Conservation (phyloP, 2,113 vertebrate species). For the Lycocorax pyrrhopterus region DNA sequence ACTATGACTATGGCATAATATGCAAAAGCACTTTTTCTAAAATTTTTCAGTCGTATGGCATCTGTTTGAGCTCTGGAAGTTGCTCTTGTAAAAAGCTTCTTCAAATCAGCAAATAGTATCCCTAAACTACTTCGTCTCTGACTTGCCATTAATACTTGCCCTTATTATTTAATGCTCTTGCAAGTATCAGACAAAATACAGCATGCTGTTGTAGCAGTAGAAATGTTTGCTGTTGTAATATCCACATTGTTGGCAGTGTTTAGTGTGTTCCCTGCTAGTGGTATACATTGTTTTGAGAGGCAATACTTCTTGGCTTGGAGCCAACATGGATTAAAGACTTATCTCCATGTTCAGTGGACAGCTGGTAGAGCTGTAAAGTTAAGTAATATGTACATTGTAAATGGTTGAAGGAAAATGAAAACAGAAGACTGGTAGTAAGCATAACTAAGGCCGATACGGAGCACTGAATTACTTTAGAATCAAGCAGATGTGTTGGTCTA, state of each 20-base stretch:
- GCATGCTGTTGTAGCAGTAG: not conserved
- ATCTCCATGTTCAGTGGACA: not conserved
- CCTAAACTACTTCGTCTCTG: not conserved
- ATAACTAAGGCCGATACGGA: not conserved
- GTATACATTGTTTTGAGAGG: not conserved
- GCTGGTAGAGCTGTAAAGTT: not conserved
- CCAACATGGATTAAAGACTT: not conserved
- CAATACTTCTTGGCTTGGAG: not conserved
- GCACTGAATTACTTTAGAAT: not conserved
- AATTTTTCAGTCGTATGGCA: accelerated
- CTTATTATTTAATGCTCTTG: not conserved
- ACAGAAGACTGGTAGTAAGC: not conserved
- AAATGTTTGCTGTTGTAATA: not conserved
- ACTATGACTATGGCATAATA: not conserved
- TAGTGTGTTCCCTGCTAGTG: not conserved
- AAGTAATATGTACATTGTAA: accelerated
- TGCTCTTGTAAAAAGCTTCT: not conserved
- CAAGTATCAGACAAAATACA: not conserved
- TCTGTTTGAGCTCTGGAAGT: not conserved
- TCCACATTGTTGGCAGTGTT: not conserved
- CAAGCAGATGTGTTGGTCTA: not conserved
- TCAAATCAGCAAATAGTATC: not conserved
- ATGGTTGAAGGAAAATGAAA: not conserved
- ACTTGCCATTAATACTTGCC: not conserved
- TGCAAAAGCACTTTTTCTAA: not conserved